These are phyloP conservation scores for Brachyistius frenatus DNA, from an alignment of 2,113 vertebrate species.

Conservation along the genomic window DNA sequence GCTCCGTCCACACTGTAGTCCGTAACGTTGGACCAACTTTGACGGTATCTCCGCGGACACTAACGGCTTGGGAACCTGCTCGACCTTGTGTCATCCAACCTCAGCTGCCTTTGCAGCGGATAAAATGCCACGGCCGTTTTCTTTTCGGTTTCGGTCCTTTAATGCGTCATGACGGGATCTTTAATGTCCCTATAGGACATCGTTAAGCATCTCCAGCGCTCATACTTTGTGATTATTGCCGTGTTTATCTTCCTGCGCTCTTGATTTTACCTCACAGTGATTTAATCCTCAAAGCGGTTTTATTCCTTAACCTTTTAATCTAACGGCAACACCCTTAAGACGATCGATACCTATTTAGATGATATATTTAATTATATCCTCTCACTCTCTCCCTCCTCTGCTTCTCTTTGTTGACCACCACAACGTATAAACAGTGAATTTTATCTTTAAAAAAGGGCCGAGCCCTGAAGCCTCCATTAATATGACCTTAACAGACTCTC, in stretches of 20 bases:
- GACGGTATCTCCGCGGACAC: conserved; percentile 28
- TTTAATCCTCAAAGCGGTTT: conserved; percentile 79
- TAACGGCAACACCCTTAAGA: conserved; percentile 70
- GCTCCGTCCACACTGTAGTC: not conserved
- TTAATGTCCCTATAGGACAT: conserved; percentile 38
- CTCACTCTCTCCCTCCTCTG: not conserved
- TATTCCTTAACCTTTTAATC: conserved; percentile 82
- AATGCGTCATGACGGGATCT: conserved; percentile 30
- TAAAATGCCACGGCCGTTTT: not conserved
- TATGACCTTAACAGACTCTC: conserved; percentile 4
- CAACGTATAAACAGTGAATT: conserved; percentile 11
- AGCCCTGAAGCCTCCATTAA: not conserved
- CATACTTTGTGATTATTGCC: conserved; percentile 67
- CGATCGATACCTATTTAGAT: conserved; percentile 81
- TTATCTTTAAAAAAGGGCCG: not conserved
- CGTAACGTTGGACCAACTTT: conserved; percentile 13
- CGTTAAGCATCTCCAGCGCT: conserved; percentile 32
- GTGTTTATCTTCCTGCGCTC: conserved; percentile 64
- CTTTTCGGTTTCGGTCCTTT: conserved; percentile 2
- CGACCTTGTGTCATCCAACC: conserved; percentile 47
- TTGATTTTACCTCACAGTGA: conserved; percentile 76
- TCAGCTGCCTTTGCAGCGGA: not conserved
- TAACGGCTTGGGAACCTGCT: not conserved
- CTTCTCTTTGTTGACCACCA: conserved; percentile 21
- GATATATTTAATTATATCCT: conserved; percentile 77